These are phyloP conservation scores for Odiellus spinosus DNA, from an alignment of 2,888 invertebrate genomes.

Conservation along the genomic window DNA sequence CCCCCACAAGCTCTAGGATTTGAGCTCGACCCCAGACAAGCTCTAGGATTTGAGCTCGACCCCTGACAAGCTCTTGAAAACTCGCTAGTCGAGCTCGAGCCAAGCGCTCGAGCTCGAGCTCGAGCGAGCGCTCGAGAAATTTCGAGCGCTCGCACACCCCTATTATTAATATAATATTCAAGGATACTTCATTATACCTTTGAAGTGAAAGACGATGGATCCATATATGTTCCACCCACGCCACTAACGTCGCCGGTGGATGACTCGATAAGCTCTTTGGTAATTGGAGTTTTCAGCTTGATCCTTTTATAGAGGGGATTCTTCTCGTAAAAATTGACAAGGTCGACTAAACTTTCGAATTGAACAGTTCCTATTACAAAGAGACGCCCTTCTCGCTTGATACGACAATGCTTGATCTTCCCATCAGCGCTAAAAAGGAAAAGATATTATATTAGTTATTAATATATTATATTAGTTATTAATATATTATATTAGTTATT, in stretches of 20 bases:
- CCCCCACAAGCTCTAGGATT: too few species aligned
- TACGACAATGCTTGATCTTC: slow-evolving; percentile 91
- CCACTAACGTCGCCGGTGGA: slow-evolving; percentile 43
- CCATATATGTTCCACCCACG: slow-evolving; percentile 12
- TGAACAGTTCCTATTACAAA: slow-evolving; percentile 79
- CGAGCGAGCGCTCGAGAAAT: too few species aligned
- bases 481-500: background rate
- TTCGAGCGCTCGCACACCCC: slow-evolving; percentile 32
- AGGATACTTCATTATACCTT: slow-evolving; percentile 15
- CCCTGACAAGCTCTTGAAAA: too few species aligned
- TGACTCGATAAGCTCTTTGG: slow-evolving; percentile 49
- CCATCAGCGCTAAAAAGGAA: slow-evolving; percentile 54
- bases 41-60: too few species aligned
- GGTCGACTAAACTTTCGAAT: slow-evolving; percentile 88
- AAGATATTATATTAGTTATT: background rate
- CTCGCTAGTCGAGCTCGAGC: too few species aligned
- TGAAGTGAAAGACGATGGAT: slow-evolving; percentile 14
- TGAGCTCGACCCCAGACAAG: too few species aligned
- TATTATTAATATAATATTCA: background rate
- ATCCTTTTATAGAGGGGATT: slow-evolving; percentile 81
- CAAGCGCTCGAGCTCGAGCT: too few species aligned
- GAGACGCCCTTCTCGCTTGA: slow-evolving; percentile 76
- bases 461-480: background rate
- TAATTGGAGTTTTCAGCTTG: slow-evolving; percentile 66
- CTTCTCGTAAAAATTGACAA: slow-evolving; percentile 78